A percentile compares a stretch with the other conserved stretches of the same genome.
phyloP scores from a whole-genome alignment of 2,888 invertebrate species.

The Noctua janthina region DNA sequence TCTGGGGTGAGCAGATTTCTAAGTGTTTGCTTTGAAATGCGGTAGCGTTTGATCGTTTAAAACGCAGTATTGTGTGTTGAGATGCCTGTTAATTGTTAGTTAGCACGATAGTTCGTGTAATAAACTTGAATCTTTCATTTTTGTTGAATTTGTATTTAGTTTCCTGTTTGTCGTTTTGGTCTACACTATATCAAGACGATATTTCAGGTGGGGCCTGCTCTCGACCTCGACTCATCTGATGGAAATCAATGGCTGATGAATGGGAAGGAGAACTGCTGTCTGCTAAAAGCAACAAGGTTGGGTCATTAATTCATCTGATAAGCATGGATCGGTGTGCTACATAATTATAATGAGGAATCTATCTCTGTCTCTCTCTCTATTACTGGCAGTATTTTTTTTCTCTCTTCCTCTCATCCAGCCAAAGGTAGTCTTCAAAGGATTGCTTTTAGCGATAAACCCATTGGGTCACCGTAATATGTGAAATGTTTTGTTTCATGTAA shows the following conservation, averaged over 20 bases:
- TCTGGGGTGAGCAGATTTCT: slow-evolving; percentile 51
- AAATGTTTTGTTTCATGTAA: too few relatives aligned
- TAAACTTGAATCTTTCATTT: background rate
- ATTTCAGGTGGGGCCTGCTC: background rate
- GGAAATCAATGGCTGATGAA: background rate
- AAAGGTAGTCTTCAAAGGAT: too few relatives aligned
- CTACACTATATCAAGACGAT: background rate
- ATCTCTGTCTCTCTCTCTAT: background rate
- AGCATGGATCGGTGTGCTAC: background rate
- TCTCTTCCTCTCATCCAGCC: too few relatives aligned
- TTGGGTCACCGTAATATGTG: too few relatives aligned
- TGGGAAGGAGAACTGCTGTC: background rate
- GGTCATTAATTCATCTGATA: background rate
- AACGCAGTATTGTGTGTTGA: slow-evolving; percentile 39
- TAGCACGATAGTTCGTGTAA: slow-evolving; percentile 36
- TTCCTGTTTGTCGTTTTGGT: background rate
- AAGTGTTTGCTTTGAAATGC: slow-evolving; percentile 37
- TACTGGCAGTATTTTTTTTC: too few relatives aligned
- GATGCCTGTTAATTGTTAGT: slow-evolving; percentile 32
- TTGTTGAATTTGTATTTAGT: background rate
- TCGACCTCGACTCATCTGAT: background rate
- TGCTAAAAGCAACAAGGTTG: background rate
- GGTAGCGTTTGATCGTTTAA: slow-evolving; percentile 39
- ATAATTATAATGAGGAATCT: background rate
- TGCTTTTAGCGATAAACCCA: too few relatives aligned